Evolutionary conservation across 2,888 invertebrate genomes (phyloP).

Genomic region (Helobdella robusta): DNA sequence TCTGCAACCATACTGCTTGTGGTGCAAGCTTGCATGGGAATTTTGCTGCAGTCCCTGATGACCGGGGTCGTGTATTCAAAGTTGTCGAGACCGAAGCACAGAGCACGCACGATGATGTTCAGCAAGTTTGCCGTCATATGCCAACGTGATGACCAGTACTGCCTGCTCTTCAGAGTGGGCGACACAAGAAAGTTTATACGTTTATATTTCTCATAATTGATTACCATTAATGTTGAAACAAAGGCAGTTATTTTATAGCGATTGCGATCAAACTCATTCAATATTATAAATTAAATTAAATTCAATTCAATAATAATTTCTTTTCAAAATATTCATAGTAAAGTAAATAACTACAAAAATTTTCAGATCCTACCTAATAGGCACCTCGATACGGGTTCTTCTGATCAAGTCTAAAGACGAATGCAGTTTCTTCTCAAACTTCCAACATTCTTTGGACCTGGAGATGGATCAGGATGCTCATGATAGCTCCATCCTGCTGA

Average conservation of each 20-base stretch:
- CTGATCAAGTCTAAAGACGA: conserved; percentile 55
- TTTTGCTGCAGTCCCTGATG: conserved; percentile 60
- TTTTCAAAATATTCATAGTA: neutral
- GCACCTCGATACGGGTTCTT: conserved; percentile 29
- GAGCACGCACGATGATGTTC: conserved; percentile 76
- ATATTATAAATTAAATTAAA: no score
- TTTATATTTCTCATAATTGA: no score
- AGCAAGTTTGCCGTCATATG: conserved; percentile 81
- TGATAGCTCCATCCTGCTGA: conserved; percentile 84
- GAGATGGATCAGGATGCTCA: conserved; percentile 51
- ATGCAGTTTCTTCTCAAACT: conserved; percentile 84
- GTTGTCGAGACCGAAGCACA: conserved; percentile 72
- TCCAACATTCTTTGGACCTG: conserved; percentile 61
- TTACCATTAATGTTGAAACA: no score
- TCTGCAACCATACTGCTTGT: conserved; percentile 80
- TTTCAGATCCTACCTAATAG: conserved; percentile 29
- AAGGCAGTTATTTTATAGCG: no score
- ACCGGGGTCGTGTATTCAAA: conserved; percentile 81
- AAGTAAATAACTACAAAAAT: neutral
- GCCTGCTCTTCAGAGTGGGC: conserved; percentile 49
- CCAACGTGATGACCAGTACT: conserved; percentile 46
- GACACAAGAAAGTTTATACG: conserved; percentile 44
- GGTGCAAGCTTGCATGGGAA: conserved; percentile 80
- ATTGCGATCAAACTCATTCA: no score
- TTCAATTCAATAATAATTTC: no score